Base-by-base conservation (phyloP, 2,113 vertebrate species). In the Smithornis capensis region DNA sequence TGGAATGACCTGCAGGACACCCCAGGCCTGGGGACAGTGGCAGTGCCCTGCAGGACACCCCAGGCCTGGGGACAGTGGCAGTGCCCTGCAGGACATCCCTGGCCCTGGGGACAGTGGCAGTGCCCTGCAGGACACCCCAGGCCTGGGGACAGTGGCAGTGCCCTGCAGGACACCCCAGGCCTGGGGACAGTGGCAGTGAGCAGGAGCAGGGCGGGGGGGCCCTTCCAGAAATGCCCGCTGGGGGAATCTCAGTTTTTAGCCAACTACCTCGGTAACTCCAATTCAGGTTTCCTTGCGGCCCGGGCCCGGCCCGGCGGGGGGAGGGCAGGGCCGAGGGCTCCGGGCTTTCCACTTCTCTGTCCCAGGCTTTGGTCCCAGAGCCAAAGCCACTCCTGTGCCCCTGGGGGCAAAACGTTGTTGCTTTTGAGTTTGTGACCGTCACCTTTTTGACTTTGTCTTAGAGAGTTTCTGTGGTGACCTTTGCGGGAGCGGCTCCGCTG, bases 251-350 rank as follows among this genome's bases (percentile, higher is more conserved):
- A 94, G 97, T 98, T 98, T 97, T 94, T 97, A 97, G 97, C 97
- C 98, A 98, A 97, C 98, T 98, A 98, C 98, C 98, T 98, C 98
- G 97, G 98, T 98, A 97, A 97, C 94, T 98, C 96, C 97, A 98
- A 98, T 98, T 98, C 98, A 98, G 98, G 98, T 98, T 97, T 96
- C 97, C 97, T 97, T 97, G 97, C 91, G 97, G 93, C 92, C 64
- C 62, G 90, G 85, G 63, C 83, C 96, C 55, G 85, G 63, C 83
- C 96, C 55, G 44, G 85, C 69, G 87, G 79, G 93, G 89, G 22
- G 92, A 84, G 95, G 94, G 90, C 92, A 55, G 95, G 85, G 96
- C 93, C 52, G 47, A 85, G 95, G 77, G 94, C 92, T 31, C 92
- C 35, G 93, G 93, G 60, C 90, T 92, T 83, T 59, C 95, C 92